Base-by-base conservation (phyloP, 1,140 invertebrate genomes). In the Whitmania pigra region DNA sequence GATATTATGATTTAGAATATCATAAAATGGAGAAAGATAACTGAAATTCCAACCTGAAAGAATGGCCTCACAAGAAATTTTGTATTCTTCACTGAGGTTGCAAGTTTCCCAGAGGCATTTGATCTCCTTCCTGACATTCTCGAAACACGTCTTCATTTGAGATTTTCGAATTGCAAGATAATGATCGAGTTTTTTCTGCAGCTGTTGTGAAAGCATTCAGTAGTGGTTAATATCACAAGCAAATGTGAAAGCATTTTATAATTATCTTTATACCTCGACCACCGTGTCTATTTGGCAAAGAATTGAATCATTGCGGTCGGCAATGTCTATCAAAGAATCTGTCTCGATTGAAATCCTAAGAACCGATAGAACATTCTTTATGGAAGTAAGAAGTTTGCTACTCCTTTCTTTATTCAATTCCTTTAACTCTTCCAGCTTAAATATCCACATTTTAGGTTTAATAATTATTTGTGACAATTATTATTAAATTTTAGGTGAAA, bases 61-160 rank as follows among this genome's bases (percentile, higher is more conserved):
- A 63, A 63, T 63, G 29, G 57, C 20, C 22, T 22, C 11, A 20
- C 57, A 63, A 63, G 57, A 25, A 22, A 11, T 63, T 31, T n/a
- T 63, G 57, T 25, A 63, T 63, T 63, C 57, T 63, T 63, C 57
- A 63, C 22, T 63, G 57, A 63, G 29, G 15, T 63, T 22, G 29
- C 57, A 22, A 63, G 57, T 31, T 63, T 22, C 57, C 57, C 57
- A 63, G 29, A 63, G 22, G 15, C 57, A 11, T 13, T 63, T 31
- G 11, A 63, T 63, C 22, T 63, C 57, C 11, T 63, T 31, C 29
- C 29, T 63, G 22, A 63, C 57, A 63, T 31, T 63, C 57, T 63
- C 22, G 9, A 22, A 25, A 31, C 22, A 25, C 15, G 11, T 13
- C 22, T 63, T 63, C 3, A 63, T 22, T 63, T 63, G 22, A 13